These are phyloP conservation scores for Atrina japonica DNA, from an alignment of 2,888 invertebrate species.

Conservation along the genomic window DNA sequence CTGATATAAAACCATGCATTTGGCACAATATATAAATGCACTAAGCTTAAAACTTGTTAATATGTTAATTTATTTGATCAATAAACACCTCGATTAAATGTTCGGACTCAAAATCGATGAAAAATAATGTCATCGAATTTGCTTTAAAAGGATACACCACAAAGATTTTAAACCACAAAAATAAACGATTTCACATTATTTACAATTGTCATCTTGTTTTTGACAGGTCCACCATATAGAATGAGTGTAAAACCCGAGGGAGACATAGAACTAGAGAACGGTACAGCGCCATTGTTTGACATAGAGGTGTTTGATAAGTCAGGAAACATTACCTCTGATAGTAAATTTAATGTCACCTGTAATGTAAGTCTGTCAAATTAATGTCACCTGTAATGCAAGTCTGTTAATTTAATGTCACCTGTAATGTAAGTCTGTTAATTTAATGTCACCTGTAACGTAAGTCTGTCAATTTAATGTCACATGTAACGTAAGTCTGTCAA, in stretches of 20 bases:
- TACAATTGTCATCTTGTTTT: not conserved
- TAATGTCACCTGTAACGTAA: too few relatives aligned
- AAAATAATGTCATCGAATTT: too few relatives aligned
- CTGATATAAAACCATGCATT: too few relatives aligned
- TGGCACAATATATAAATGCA: not conserved
- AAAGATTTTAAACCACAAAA: too few relatives aligned
- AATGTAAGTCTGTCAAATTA: constrained; percentile 64
- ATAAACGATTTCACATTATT: not conserved
- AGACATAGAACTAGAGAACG: constrained; percentile 71
- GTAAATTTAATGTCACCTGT: constrained; percentile 67
- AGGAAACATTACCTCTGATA: constrained; percentile 75
- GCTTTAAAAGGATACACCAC: not conserved
- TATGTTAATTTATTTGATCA: too few relatives aligned
- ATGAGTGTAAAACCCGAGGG: constrained; percentile 70
- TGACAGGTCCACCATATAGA: constrained; percentile 66
- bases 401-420: too few relatives aligned
- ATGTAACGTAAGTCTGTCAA: too few relatives aligned
- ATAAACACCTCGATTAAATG: too few relatives aligned
- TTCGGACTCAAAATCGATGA: too few relatives aligned
- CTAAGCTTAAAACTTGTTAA: not conserved
- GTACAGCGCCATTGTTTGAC: constrained; percentile 62
- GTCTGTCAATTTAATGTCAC: too few relatives aligned
- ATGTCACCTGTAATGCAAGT: too few relatives aligned
- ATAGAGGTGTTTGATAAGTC: constrained; percentile 73
- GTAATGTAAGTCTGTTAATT: too few relatives aligned